These are phyloP conservation scores for Monarcha castaneiventris DNA, from an alignment of 2,113 vertebrate species.

Conservation along the genomic window DNA sequence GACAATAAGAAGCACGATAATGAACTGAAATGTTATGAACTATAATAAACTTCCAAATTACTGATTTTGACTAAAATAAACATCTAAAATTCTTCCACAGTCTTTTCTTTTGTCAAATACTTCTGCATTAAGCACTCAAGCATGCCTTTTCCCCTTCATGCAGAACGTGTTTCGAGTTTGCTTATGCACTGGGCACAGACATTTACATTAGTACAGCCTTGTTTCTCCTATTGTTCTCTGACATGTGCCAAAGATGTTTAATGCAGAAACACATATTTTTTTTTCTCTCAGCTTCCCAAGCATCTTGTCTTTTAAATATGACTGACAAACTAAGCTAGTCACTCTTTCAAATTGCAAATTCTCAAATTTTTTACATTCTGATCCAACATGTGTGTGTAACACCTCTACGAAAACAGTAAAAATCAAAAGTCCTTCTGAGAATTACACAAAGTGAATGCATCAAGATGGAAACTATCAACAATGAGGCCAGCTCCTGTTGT, in stretches of 20 bases:
- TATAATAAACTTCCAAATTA: not conserved
- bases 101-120: not conserved
- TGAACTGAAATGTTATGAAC: not conserved
- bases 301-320: not conserved
- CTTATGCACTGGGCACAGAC: not conserved
- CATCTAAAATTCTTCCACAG: not conserved
- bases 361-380: not conserved
- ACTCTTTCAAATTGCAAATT: not conserved
- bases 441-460: not conserved
- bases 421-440: not conserved
- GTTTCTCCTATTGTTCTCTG: not conserved
- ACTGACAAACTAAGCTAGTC: not conserved
- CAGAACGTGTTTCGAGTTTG: not conserved
- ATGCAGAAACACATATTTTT: not conserved
- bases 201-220: not conserved
- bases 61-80: not conserved
- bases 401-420: not conserved
- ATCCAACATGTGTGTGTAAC: rapidly evolving
- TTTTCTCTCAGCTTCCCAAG: not conserved
- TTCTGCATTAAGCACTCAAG: not conserved
- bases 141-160: rapidly evolving
- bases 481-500: rapidly evolving
- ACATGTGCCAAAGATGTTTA: not conserved
- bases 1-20: not conserved
- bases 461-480: not conserved